A percentile compares a stretch with the other conserved stretches of the same genome.
These are phyloP conservation scores for Suillia variegata DNA, from an alignment of 2,888 invertebrate species.

Conservation along the genomic window DNA sequence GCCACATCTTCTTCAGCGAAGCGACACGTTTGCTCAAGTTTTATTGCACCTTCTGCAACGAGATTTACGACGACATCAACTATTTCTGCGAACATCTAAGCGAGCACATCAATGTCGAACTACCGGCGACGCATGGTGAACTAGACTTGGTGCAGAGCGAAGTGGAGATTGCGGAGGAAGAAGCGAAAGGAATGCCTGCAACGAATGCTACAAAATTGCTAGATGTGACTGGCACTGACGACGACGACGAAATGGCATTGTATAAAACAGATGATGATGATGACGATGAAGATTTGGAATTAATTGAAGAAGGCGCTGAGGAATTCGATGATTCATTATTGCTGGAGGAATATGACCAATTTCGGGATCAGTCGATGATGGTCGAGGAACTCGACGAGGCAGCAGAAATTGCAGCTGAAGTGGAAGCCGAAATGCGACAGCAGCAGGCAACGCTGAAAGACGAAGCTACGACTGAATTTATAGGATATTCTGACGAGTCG, in stretches of 20 bases:
- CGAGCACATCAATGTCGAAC: conserved; percentile 30
- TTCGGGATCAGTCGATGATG: conserved; percentile 15
- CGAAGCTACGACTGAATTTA: conserved; percentile 13
- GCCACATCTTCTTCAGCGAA: conserved; percentile 31
- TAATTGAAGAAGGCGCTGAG: not conserved
- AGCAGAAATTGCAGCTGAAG: conserved; percentile 25
- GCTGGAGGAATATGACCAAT: too few species aligned
- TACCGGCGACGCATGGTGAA: too few species aligned
- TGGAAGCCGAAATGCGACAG: conserved; percentile 22
- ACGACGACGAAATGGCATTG: not conserved
- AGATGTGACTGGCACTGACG: too few species aligned
- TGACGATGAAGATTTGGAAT: not conserved
- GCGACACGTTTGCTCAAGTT: conserved; percentile 30
- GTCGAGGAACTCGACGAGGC: conserved; percentile 23
- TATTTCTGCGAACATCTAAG: conserved; percentile 35
- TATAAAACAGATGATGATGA: not conserved
- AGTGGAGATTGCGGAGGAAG: conserved; percentile 11
- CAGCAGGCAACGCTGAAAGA: too few species aligned
- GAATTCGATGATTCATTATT: conserved; percentile 6
- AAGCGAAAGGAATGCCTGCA: not conserved
- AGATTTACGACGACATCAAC: conserved; percentile 33
- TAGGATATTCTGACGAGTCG: conserved; percentile 14
- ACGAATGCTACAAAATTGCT: not conserved
- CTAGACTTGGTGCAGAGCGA: not conserved
- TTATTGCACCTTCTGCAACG: conserved; percentile 31